Conservation (phyloP, 1,140 invertebrate species). For the Amyelois transitella region DNA sequence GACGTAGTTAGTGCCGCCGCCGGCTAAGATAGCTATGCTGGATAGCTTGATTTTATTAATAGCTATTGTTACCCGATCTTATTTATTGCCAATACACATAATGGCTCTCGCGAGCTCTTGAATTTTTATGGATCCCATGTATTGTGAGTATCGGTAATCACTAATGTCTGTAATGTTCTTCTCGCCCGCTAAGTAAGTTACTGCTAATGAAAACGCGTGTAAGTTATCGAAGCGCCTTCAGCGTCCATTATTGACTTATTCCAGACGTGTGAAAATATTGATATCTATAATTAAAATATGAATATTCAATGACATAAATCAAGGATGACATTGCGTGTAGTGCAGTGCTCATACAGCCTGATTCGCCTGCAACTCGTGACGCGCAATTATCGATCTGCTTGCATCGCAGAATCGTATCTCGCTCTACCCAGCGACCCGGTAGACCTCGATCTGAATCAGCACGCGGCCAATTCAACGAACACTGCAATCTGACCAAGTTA, state of each 20-base stretch:
- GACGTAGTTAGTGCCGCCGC: constrained; percentile 12
- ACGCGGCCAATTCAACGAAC: constrained; percentile 40
- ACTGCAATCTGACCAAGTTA: constrained; percentile 33
- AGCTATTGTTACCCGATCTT: constrained; percentile 19
- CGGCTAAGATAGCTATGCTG: constrained; percentile 13
- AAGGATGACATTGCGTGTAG: constrained; percentile 21
- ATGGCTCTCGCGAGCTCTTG: not conserved
- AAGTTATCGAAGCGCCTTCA: constrained; percentile 33
- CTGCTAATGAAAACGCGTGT: constrained; percentile 55
- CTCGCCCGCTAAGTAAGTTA: constrained; percentile 41
- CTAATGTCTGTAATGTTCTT: constrained; percentile 13
- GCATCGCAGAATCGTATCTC: constrained; percentile 19
- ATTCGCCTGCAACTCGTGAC: constrained; percentile 35
- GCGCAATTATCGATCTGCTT: constrained; percentile 32
- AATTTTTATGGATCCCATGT: not conserved
- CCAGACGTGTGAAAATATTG: constrained; percentile 5
- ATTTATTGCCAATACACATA: constrained; percentile 10
- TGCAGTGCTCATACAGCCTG: constrained; percentile 17
- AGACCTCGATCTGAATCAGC: constrained; percentile 60
- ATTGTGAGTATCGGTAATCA: not conserved
- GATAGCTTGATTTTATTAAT: constrained; percentile 29
- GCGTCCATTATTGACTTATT: constrained; percentile 23
- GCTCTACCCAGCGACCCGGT: constrained; percentile 36
- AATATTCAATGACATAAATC: constrained; percentile 4
- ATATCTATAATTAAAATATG: constrained; percentile 5